Evolutionary conservation across 2,113 vertebrate genomes (phyloP), one percentile per base, ranked within the genome.

Genomic region (Cyanoliseus patagonus): DNA sequence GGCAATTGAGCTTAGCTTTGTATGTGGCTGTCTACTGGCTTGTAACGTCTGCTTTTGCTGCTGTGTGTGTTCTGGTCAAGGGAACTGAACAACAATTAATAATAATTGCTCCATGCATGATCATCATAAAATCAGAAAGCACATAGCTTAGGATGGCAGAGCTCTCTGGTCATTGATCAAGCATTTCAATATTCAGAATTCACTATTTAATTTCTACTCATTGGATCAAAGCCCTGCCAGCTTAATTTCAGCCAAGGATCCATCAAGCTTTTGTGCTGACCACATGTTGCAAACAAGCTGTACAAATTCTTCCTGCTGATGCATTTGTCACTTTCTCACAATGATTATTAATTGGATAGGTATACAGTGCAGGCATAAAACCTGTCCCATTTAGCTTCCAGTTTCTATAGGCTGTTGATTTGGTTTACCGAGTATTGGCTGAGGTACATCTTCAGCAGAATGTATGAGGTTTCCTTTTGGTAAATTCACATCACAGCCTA

Each of bases 201-300:
- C 67, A 72, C 23, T 93, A 52, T 94, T 95, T 97, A n/a, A 88
- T 93, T 97, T 94, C 88, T 93, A 63, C 70, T 91, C 33, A 37
- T 94, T 96, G 83, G 76, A 81, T 95, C 42, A 95, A 75, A 95
- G 87, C 76, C 66, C 82, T 97, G 42, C 64, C 86, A 94, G 39
- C 73, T 83, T 76, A 35, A 82, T 91, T 91, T 95, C 84, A 97
- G 94, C 95, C 78, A 97, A 86, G 74, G 69, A 93, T 68, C 46
- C 88, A 93, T 97, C 83, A 97, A 94, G 44, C 81, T 83, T 96
- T 97, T 96, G 33, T 94, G 86, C 62, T 95, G 81, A 96, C 74
- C 69, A 17, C 92, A 52, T 79, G 25, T 90, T 92, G 83, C 85
- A 77, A 96, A 91, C 73, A 96, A 92, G 85, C 61, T 89, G 66